Evolutionary conservation across 2,888 invertebrate species (phyloP).

Genomic region (Halictus quadricinctus): DNA sequence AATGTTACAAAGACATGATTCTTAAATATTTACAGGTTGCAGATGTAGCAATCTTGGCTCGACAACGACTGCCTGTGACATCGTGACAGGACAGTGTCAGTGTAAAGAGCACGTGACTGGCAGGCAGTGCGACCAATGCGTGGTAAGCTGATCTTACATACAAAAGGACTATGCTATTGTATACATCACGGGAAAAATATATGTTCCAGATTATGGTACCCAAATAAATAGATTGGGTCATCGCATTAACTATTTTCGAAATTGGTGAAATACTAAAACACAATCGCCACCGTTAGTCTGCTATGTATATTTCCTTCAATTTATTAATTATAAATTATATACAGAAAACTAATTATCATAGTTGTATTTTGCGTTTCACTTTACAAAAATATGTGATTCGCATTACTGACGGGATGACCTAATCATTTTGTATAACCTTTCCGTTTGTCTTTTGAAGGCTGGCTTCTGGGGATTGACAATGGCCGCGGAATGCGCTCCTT

Average conservation of each 20-base stretch:
- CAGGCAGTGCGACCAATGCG: conserved; percentile 89
- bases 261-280: not conserved
- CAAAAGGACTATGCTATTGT: not conserved
- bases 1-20: not conserved
- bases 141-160: conserved; percentile 83
- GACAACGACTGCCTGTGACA: conserved; percentile 88
- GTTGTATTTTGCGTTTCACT: too few species aligned
- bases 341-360: too few species aligned
- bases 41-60: conserved; percentile 91
- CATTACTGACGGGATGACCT: not conserved
- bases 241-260: not conserved
- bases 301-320: not conserved
- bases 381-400: not conserved
- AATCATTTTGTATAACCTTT: too few species aligned
- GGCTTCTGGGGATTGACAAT: conserved; percentile 91
- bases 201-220: not conserved
- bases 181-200: not conserved
- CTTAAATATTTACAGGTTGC: conserved; percentile 89
- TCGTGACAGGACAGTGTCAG: conserved; percentile 90
- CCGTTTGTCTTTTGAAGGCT: conserved; percentile 76
- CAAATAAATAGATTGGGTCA: not conserved
- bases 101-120: conserved; percentile 90
- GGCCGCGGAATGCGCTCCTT: conserved; percentile 90
- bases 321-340: not conserved
- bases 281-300: too few species aligned